Evolutionary conservation across 2,888 invertebrate genomes (phyloP).

Genomic region (Leucophora obtusa): DNA sequence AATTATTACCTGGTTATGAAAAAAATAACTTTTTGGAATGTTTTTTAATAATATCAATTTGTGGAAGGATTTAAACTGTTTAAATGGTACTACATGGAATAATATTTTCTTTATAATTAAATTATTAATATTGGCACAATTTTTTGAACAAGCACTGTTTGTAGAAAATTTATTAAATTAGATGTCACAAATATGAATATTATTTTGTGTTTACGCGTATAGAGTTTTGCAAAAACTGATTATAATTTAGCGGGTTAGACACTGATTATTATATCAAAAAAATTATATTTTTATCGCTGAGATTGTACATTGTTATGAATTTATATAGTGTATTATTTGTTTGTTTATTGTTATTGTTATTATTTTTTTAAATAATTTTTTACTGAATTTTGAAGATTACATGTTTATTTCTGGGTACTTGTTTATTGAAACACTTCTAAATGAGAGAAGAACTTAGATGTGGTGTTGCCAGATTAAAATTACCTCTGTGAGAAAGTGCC

Average conservation of each 20-base stretch:
- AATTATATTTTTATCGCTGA: constrained; percentile 44
- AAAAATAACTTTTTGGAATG: background rate
- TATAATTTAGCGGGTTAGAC: constrained; percentile 18
- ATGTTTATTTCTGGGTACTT: constrained; percentile 35
- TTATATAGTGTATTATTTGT: constrained; percentile 23
- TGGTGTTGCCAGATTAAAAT: constrained; percentile 22
- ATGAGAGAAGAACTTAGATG: background rate
- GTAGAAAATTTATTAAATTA: background rate
- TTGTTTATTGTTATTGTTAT: constrained; percentile 36
- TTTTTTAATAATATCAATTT: background rate
- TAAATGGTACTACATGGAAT: too few relatives aligned
- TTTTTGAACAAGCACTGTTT: too few relatives aligned
- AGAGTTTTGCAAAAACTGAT: constrained; percentile 54
- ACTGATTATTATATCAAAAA: constrained; percentile 12
- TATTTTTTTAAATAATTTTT: constrained; percentile 29
- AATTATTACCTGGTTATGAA: constrained; percentile 25
- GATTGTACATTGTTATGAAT: constrained; percentile 1
- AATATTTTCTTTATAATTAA: background rate
- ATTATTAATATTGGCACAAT: background rate
- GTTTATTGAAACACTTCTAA: constrained; percentile 37
- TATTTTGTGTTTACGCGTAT: constrained; percentile 20
- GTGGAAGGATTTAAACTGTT: background rate
- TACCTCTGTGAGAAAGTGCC: too few relatives aligned
- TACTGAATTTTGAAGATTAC: constrained; percentile 25
- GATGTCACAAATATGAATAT: background rate